Base-by-base conservation (phyloP, 92 coral and sea anemone genomes). In the Phenganax stokvisi region DNA sequence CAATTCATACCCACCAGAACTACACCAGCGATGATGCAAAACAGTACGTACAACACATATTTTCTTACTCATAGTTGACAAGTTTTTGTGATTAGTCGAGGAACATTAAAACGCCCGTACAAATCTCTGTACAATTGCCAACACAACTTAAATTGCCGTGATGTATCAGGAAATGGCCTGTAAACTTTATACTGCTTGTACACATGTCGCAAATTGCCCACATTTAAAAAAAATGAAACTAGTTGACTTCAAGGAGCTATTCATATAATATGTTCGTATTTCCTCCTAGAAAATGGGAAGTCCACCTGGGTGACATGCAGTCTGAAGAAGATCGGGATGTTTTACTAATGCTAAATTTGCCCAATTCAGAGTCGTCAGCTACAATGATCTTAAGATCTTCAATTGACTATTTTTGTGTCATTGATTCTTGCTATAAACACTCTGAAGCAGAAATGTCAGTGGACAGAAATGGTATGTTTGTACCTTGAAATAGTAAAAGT, bases 301-400 rank as follows among this genome's bases (percentile, higher is more conserved):
- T 77, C 9, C 27, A 60, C 11, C 56, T 77, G 37, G 72, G 57
- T 60, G 81, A 77, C 54, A 58, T 77, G 71, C 71, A 77, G 20
- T 60, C 81, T 12, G 81, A 77, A 62, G 81, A 77, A 17, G 70
- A 62, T 30, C 81, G 81, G 37, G 81, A 77, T 62, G 72, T 62
- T 93, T 85, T 85, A 91, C 82, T 51, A 84, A 84, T 31, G 88
- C 66, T 77, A 89, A 96, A 55, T 88, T 88, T 37, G 87, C 87
- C 81, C 88, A 84, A 90, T 86, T 73, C 88, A 88, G 93, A 76
- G 87, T 92, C 7, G 91, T 93, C 71, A 12, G 8, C 70, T 3
- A 62, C 57, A 51, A 57, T 57, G 15, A 47, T 60, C 53, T 44
- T 77, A 9, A 30, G 44, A 64, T 57, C 57, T 37, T 77, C 70